Conservation (phyloP, 1,140 invertebrate genomes). For the Monochamus saltuarius region DNA sequence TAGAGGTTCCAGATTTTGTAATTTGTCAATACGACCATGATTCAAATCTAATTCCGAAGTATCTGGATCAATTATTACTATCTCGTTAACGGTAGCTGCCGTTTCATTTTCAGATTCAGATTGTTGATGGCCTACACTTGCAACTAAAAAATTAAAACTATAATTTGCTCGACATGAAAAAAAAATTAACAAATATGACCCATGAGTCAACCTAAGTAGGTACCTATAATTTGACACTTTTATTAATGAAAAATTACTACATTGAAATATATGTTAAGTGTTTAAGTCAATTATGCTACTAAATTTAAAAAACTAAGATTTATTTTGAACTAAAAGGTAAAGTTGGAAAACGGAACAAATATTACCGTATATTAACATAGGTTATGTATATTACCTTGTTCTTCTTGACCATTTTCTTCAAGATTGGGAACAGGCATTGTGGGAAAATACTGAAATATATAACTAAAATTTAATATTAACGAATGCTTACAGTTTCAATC, state of each 20-base stretch:
- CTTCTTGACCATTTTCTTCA: slow-evolving; percentile 1
- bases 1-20: slow-evolving; percentile 79
- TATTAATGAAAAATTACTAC: background rate
- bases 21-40: slow-evolving; percentile 78
- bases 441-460: too few relatives aligned
- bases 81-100: slow-evolving; percentile 46
- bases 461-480: too few relatives aligned
- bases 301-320: too few relatives aligned
- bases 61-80: slow-evolving; percentile 49
- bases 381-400: slow-evolving; percentile 14
- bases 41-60: slow-evolving; percentile 77
- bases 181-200: background rate
- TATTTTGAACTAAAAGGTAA: slow-evolving; percentile 3
- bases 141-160: slow-evolving; percentile 1
- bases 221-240: background rate
- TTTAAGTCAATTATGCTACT: too few relatives aligned
- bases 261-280: too few relatives aligned
- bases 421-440: slow-evolving; percentile 22
- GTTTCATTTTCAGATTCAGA: slow-evolving; percentile 7
- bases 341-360: background rate
- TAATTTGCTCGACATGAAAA: too few relatives aligned
- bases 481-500: too few relatives aligned
- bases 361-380: too few relatives aligned
- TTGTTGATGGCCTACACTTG: slow-evolving; percentile 5
- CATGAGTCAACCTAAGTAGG: background rate